Evolutionary conservation across 2,797 vertebrate species (phyloP).

Genomic region (Corythornis leucogaster): DNA sequence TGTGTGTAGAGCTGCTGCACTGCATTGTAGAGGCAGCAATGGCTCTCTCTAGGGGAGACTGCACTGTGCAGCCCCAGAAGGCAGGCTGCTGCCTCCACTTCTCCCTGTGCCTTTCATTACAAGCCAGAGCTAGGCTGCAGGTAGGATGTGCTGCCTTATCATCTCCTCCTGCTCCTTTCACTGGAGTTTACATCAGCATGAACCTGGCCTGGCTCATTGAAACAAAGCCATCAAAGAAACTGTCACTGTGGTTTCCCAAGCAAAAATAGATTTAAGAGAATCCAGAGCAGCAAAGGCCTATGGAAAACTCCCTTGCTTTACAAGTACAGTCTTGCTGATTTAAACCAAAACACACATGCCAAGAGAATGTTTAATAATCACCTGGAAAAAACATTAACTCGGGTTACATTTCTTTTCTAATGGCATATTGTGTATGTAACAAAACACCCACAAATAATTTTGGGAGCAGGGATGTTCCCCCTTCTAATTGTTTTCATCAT

Average conservation of each 20-base stretch:
- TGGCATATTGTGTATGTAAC: slow-evolving; percentile 31
- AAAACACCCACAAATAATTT: slow-evolving; percentile 47
- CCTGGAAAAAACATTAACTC: neutral
- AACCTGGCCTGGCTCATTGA: neutral
- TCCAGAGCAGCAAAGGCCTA: neutral
- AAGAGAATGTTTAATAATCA: neutral
- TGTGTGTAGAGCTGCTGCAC: neutral
- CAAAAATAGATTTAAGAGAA: neutral
- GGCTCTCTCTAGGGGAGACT: neutral
- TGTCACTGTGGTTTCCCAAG: neutral
- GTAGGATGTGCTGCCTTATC: slow-evolving; percentile 2
- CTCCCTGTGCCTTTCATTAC: neutral
- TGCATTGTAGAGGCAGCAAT: neutral
- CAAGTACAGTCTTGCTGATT: neutral
- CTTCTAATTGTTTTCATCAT: slow-evolving; percentile 29
- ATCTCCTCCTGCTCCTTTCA: neutral
- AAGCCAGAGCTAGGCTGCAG: neutral
- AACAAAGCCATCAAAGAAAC: slow-evolving; percentile 5
- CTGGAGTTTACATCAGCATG: neutral
- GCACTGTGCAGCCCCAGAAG: neutral
- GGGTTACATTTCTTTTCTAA: slow-evolving; percentile 14
- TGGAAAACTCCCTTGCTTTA: slow-evolving; percentile 8
- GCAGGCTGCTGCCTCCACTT: neutral
- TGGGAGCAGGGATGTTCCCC: slow-evolving; percentile 29
- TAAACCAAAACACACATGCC: neutral